Evolutionary conservation across 2,888 invertebrate genomes (phyloP), one percentile per base, ranked within the genome.

Genomic region (Tetranychus truncatus): DNA sequence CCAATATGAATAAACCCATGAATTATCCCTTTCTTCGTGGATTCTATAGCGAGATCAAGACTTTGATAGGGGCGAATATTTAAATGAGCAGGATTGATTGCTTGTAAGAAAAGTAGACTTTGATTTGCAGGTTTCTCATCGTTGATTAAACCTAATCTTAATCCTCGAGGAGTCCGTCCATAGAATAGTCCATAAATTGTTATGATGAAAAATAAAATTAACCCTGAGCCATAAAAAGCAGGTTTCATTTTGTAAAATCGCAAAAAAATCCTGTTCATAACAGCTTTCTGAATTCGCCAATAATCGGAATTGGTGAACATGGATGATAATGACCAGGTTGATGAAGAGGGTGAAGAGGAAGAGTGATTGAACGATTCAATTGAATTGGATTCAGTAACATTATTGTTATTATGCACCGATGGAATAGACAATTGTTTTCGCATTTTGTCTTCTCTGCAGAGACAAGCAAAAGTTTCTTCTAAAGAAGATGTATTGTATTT

Each of bases 171-270:
- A 18, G 44, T 44, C 15, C 71, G 71, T 18, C 71, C 24, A 71
- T 34, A 71, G 24, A 71, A 71, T 1, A 34, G 24, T 6, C 71
- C 71, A 24, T 34, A 71, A 71, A 71, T 24, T 18, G 44, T 71
- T n/a, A 71, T 71, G 11, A 21, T 24, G 24, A 71, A 71, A 18
- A 71, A 44, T 21, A 34, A 44, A 71, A 21, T 34, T 18, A 71
- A 44, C 6, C 24, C 44, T 18, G 71, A 34, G 6, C 71, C 24
- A 44, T 71, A 71, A 44, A 71, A 44, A 44, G 44, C 24, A 71
- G 71, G 20, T 20, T 71, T 71, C 44, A 34, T 21, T 18, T 71
- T 71, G 71, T 71, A 71, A 44, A 71, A 44, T 21, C 71, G 71
- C 11, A 71, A 71, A 44, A 71, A 71, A 21, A 71, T 71, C n/a